Conservation (phyloP, 2,113 vertebrate genomes). For the Trachemys scripta region DNA sequence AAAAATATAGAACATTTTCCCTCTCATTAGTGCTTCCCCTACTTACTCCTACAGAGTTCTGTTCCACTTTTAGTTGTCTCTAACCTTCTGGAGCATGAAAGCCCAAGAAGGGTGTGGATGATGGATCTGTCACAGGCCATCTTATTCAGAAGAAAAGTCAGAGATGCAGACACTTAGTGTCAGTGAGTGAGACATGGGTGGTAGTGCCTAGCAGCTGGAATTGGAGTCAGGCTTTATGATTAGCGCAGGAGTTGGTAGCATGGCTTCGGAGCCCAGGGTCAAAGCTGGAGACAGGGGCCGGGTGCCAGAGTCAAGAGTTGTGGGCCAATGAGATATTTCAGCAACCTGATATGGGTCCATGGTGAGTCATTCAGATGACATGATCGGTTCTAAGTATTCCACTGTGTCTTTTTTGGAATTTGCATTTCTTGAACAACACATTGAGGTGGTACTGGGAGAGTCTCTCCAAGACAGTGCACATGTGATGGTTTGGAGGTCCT, state of each 20-base stretch:
- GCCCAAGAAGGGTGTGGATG: not conserved
- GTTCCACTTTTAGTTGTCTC: conserved; percentile 44
- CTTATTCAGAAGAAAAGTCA: not conserved
- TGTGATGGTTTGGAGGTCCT: not conserved
- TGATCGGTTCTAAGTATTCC: too few relatives aligned
- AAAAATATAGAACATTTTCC: conserved; percentile 40
- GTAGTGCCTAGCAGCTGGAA: not conserved
- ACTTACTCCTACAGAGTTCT: not conserved
- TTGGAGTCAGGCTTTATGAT: not conserved
- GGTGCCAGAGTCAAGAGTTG: not conserved
- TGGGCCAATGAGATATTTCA: too few relatives aligned
- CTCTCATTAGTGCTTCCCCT: conserved; percentile 37
- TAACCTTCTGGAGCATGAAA: conserved; percentile 1
- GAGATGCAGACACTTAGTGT: not conserved
- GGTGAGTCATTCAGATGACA: too few relatives aligned
- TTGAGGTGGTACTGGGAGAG: too few relatives aligned
- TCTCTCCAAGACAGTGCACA: too few relatives aligned
- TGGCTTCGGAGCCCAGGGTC: not conserved
- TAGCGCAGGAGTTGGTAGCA: not conserved
- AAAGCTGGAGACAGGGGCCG: not conserved
- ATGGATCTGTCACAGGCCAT: not conserved
- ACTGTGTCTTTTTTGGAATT: too few relatives aligned
- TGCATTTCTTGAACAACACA: too few relatives aligned
- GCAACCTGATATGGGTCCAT: too few relatives aligned
- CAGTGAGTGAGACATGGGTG: not conserved